Base-by-base conservation (phyloP, 2,113 vertebrate genomes). In the Barnardius zonarius region DNA sequence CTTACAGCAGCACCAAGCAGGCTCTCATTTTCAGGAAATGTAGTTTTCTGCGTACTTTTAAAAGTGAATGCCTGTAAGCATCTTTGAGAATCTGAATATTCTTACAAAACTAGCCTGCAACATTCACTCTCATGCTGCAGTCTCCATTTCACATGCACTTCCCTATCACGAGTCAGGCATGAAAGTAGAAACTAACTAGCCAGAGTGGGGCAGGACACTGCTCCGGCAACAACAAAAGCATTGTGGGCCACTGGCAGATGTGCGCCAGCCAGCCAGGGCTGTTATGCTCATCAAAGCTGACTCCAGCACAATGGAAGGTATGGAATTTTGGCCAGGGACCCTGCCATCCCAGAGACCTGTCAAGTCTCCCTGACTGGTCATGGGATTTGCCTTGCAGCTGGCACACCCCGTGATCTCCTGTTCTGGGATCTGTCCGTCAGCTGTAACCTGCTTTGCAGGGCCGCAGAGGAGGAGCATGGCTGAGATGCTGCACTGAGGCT, bases 291-390 rank as follows among this genome's bases (percentile, higher is more conserved):
- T 90, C 86, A 83, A 27, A 92, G 94, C 94, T 86, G 91, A 88
- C 86, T 93, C 69, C 91, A 91, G 88, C 86, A 30, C 62, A 61
- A 39, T 72, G 88, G 95, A 67, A 96, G 92, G 88, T 48, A 19
- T 20, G 94, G 96, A 95, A 95, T 95, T 92, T 68, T 18, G 16
- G 88, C 91, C 73, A 24, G 91, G 81, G 92, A 88, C 86, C 86
- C 92, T 70, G 91, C 86, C 77, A 44, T 28, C 88, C 77, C 59
- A 55, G 83, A 33, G 92, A 88, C 80, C 83, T 52, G 64, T 74
- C 79, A 15, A 63, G 55, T 84, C 76, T 76, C 95, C 77, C 72
- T 77, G 91, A 23, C 33, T 1, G 2, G 80, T 92, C 92, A 92
- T 83, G 91, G 74, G 94, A 90, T 92, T 86, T 75, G 92, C 95